A percentile compares a stretch with the other conserved stretches of the same genome.
phyloP scores from a whole-genome alignment of 2,888 invertebrate genomes.

The Lottia gigantea region DNA sequence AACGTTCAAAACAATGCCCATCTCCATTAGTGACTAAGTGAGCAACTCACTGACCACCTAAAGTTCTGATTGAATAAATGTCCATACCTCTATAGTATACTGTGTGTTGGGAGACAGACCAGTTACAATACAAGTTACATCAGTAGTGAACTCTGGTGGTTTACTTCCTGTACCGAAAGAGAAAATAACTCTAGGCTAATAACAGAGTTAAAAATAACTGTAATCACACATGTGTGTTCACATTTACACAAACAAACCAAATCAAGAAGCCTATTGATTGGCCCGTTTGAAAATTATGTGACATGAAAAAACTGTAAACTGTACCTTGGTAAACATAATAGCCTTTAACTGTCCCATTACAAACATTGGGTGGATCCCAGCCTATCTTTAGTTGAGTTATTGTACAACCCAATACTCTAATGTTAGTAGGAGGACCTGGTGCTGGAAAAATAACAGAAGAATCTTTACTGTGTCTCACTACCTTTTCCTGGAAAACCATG shows the following conservation, averaged over 20 bases:
- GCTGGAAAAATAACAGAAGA: slow-evolving; percentile 36
- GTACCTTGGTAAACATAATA: slow-evolving; percentile 62
- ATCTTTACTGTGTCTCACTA: neutral
- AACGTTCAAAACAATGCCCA: too few species aligned
- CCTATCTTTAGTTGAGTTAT: slow-evolving; percentile 64
- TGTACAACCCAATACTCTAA: slow-evolving; percentile 60
- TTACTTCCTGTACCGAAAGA: slow-evolving; percentile 44
- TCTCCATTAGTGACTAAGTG: too few species aligned
- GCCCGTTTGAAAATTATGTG: too few species aligned
- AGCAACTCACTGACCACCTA: too few species aligned
- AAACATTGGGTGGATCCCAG: slow-evolving; percentile 63
- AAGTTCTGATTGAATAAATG: too few species aligned
- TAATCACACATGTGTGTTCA: too few species aligned
- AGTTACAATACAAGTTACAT: slow-evolving; percentile 56
- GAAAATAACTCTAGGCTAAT: neutral
- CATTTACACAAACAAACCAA: too few species aligned
- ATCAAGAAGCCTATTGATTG: too few species aligned
- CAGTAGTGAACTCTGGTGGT: slow-evolving; percentile 56
- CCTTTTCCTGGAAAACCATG: too few species aligned
- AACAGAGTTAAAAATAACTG: too few species aligned
- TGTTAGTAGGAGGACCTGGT: slow-evolving; percentile 58
- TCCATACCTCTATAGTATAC: slow-evolving; percentile 55
- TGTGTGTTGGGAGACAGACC: slow-evolving; percentile 59
- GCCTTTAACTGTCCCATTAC: slow-evolving; percentile 60
- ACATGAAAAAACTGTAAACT: too few species aligned